Evolutionary conservation across 2,888 invertebrate genomes (phyloP), one percentile per base, ranked within the genome.

Genomic region (Perdita meconis): DNA sequence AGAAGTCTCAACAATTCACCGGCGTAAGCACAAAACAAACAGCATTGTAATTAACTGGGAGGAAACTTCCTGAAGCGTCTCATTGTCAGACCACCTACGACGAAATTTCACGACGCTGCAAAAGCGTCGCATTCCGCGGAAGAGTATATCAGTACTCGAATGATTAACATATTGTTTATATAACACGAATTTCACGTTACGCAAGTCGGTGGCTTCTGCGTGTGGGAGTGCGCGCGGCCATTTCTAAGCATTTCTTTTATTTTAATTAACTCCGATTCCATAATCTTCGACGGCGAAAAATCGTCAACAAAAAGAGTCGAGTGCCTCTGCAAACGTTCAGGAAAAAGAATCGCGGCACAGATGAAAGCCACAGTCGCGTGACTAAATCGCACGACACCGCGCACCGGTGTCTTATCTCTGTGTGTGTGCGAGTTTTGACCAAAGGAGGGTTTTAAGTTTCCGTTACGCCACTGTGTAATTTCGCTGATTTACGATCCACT

Each of bases 391-490:
- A 47, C 24, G 42, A 40, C 30, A 16, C n/a, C n/a, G n/a, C n/a
- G n/a, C n/a, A n/a, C n/a, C n/a, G n/a, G n/a, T n/a, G n/a, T n/a
- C n/a, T n/a, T n/a, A n/a, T n/a, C n/a, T 51, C 22, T 10, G 22
- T 3, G 42, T 19, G 3, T 57, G 63, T 51, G 59, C n/a, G 26
- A 57, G 77, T 73, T 81, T 83, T 64, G 64, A 73, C 67, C 55
- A 75, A 78, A 65, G 74, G 34, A 53, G 42, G 72, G 79, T 81
- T 75, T 83, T 79, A 82, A 82, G 72, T 74, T 77, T 77, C 80
- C 80, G 84, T 83, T 84, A 79, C 80, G 85, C 80, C 82, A 84
- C 77, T 66, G 71, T 82, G 75, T 70, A 85, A 85, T 84, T 84
- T 85, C 76, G 51, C 82, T 84, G 84, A 84, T 84, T 84, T 85